Evolutionary conservation across 2,113 vertebrate genomes (phyloP).

Genomic region (Oreochromis niloticus): DNA sequence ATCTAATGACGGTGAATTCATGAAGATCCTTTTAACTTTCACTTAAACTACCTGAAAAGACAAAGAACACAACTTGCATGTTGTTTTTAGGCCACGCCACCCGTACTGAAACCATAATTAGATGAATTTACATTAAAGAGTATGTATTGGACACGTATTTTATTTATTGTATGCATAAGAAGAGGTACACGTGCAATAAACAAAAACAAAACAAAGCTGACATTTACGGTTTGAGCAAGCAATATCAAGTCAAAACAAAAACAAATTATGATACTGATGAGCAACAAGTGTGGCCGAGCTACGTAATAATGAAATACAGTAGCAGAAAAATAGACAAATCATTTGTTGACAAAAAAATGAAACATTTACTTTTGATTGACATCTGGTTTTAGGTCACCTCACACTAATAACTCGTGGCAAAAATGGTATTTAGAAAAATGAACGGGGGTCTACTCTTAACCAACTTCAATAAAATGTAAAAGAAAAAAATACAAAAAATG

Average conservation of each 20-base stretch:
- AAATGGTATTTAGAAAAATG: neutral
- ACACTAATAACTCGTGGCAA: neutral
- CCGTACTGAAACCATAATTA: neutral
- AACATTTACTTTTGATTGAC: neutral
- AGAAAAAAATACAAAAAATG: neutral
- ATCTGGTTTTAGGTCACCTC: neutral
- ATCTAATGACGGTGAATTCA: neutral
- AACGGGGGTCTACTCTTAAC: neutral
- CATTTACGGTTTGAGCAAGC: neutral
- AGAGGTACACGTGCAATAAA: neutral
- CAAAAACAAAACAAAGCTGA: neutral
- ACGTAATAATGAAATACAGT: neutral
- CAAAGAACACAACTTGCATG: neutral
- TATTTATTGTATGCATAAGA: neutral
- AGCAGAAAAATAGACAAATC: neutral
- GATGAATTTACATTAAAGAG: neutral
- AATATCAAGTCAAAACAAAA: slow-evolving; percentile 24
- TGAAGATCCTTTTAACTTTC: neutral
- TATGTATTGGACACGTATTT: neutral
- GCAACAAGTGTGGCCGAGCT: neutral
- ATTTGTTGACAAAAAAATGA: neutral
- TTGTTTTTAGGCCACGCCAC: neutral
- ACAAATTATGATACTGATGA: slow-evolving; percentile 4
- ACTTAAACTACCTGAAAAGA: neutral
- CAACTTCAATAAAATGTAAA: neutral